Base-by-base conservation (phyloP, 2,113 vertebrate species). In the Calyptommatus sinebrachiatus region DNA sequence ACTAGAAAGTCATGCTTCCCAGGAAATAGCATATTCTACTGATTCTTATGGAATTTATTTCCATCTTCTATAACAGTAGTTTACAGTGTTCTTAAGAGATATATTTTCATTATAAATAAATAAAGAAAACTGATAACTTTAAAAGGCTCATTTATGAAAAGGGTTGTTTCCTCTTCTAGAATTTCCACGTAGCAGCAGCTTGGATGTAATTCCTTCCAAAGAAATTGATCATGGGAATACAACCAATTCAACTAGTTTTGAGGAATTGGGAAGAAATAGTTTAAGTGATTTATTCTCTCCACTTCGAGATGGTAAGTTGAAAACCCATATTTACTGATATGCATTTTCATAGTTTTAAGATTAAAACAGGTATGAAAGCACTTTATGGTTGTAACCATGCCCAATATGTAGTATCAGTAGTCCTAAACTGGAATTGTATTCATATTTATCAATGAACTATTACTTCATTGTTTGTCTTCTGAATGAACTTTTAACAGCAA, bases 221-320 rank as follows among this genome's bases (percentile, higher is more conserved):
- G 97, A 98, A 89, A 92, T 92, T 12, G 96, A 97, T 77, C 93
- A 92, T 29, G 95, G 94, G 22, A 95, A 91, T 88, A 93, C 68
- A 69, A n/a, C 90, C 1, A 95, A 87, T 53, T 57, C 87, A 73
- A 96, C 92, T 72, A 94, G 88, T 89, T 87, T 95, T 79, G 94
- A 92, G 85, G 90, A 90, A 48, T 88, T 95, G 20, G 88, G 95
- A 70, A 94, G 94, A 70, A 97, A 89, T 93, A 99, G 98, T 88
- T 92, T 99, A 90, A 93, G 95, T 75, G 97, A 98, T 84, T 80
- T 98, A 73, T 99, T 99, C 92, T 99, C 98, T 89, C 98, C 97
- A 6, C 63, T 96, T 60, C 94, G 97, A 86, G 97, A 98, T 62
- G 98, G 97, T 99, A 90, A 95, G 96, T 92, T 71, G 22, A 69